Evolutionary conservation across 2,797 vertebrate genomes (phyloP), one percentile per base, ranked within the genome.

Genomic region (Euthynnus affinis): DNA sequence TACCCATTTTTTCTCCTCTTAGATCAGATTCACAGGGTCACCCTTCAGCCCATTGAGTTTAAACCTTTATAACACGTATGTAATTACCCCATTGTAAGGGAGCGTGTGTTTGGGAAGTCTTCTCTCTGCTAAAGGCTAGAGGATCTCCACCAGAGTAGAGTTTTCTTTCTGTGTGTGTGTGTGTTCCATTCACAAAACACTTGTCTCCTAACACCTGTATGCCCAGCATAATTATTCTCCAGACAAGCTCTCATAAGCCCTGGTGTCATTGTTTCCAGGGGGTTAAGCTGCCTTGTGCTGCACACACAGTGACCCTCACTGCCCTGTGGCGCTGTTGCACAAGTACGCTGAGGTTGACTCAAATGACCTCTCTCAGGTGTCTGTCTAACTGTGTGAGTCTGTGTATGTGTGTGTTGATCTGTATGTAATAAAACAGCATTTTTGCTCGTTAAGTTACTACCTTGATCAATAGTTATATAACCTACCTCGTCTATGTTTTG

Each of bases 81-180:
- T 95, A 95, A 97, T 96, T 95, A 95, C 92, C 72, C 87, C 86
- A 95, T 95, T 97, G 93, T 95, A 83, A 89, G 83, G 89, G 91
- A 93, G 93, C 87, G 87, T 94, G 95, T 94, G 94, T 94, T 95
- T 94, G 87, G 66, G 61, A 71, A 85, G 89, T 87, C 75, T 85
- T 94, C 94, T 93, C 91, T 90, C 91, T 87, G 89, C 93, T 92
- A 66, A 78, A 86, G 81, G 84, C 89, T 84, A n/a, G 62, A 90
- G 90, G 81, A 69, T 88, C 69, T 87, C 51, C 58, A 71, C 60
- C 63, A 71, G 68, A 78, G 48, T 71, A 27, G 46, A 68, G 65
- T 71, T 76, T 61, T 70, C 76, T 83, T 80, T 44, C 78, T 82
- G 89, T 88, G 93, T 92, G 94, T 91, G 71, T 55, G 23, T 55